A percentile compares a stretch with the other conserved stretches of the same genome.
Conservation (phyloP, 2,113 vertebrate genomes). For the Microtus pennsylvanicus region DNA sequence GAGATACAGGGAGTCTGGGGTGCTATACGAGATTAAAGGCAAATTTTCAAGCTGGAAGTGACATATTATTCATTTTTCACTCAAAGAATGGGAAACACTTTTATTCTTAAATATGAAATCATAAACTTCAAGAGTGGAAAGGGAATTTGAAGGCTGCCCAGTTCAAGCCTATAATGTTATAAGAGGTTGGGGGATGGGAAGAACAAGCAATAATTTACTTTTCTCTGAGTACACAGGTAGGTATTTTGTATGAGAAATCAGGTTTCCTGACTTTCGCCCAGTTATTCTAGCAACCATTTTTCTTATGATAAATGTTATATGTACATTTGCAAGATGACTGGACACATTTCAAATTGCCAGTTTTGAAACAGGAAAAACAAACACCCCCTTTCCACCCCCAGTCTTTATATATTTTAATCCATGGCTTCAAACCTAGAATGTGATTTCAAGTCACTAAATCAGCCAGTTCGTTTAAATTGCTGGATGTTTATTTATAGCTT, state of each 20-base stretch:
- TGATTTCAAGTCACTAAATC: conserved; percentile 17
- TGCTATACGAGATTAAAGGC: conserved; percentile 59
- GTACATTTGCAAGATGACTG: background rate
- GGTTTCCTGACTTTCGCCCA: background rate
- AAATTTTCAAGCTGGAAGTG: conserved; percentile 48
- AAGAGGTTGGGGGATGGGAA: background rate
- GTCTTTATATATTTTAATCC: background rate
- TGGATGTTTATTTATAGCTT: background rate
- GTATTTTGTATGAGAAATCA: conserved; percentile 15
- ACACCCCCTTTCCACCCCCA: background rate
- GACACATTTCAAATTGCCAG: background rate
- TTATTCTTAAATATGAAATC: conserved; percentile 58
- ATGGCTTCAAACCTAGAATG: background rate
- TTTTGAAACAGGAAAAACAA: conserved; percentile 12
- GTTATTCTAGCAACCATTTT: background rate
- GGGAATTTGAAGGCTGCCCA: background rate
- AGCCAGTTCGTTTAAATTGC: background rate
- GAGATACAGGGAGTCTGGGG: conserved; percentile 18
- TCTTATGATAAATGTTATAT: background rate
- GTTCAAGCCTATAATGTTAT: background rate
- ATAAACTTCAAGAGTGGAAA: conserved; percentile 39
- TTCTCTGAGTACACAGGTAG: background rate
- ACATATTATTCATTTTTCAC: conserved; percentile 23
- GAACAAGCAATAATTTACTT: background rate
- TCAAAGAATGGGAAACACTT: background rate